Conservation (phyloP, 1,140 invertebrate genomes). For the Papilio polytes region DNA sequence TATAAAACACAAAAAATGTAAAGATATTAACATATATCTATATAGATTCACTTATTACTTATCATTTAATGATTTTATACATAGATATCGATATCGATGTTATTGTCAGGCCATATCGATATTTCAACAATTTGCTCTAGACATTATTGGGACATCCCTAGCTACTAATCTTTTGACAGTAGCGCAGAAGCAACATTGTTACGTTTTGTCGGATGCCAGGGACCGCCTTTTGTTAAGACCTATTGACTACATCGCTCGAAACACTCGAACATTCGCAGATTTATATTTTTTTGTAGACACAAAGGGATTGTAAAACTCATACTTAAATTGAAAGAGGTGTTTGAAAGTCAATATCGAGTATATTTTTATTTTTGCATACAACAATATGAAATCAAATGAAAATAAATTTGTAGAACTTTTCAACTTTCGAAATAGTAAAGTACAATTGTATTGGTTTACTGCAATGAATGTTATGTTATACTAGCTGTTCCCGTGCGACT, state of each 20-base stretch:
- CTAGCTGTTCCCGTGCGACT: too few species aligned
- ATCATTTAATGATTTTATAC: neutral
- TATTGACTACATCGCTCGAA: slow-evolving; percentile 37
- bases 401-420: slow-evolving; percentile 24
- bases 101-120: neutral
- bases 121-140: neutral
- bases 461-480: too few species aligned
- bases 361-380: slow-evolving; percentile 1
- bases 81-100: neutral
- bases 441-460: neutral
- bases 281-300: slow-evolving; percentile 38
- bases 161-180: slow-evolving; percentile 36
- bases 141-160: slow-evolving; percentile 17
- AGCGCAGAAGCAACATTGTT: slow-evolving; percentile 37
- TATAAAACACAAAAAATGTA: neutral
- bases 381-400: slow-evolving; percentile 8
- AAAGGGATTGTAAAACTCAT: slow-evolving; percentile 40
- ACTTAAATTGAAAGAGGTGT: slow-evolving; percentile 39
- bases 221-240: slow-evolving; percentile 40
- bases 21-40: neutral
- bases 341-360: slow-evolving; percentile 32
- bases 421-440: slow-evolving; percentile 10
- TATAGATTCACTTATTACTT: neutral
- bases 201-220: slow-evolving; percentile 35
- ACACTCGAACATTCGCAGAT: slow-evolving; percentile 33